These are phyloP conservation scores for Ips typographus DNA, from an alignment of 1,140 invertebrate genomes.

Conservation along the genomic window DNA sequence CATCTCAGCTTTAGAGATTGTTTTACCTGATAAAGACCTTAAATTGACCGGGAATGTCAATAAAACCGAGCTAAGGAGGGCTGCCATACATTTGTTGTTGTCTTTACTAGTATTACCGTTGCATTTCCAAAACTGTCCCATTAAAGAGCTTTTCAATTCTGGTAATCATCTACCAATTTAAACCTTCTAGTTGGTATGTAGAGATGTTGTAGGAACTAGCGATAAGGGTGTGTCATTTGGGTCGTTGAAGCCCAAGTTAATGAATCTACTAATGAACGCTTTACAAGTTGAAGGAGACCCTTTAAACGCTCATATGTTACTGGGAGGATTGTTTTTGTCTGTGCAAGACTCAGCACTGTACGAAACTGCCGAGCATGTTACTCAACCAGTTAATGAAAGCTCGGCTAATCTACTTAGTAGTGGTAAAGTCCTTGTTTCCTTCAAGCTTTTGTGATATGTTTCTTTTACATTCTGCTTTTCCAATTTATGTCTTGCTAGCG, in stretches of 20 bases:
- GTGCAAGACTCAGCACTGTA: conserved; percentile 80
- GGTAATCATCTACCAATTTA: conserved; percentile 31
- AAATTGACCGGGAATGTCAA: conserved; percentile 65
- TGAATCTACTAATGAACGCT: conserved; percentile 84
- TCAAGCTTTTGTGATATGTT: background rate
- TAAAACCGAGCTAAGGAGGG: conserved; percentile 79
- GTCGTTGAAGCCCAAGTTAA: conserved; percentile 77
- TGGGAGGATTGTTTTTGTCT: conserved; percentile 76
- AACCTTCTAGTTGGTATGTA: background rate
- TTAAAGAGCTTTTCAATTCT: conserved; percentile 67
- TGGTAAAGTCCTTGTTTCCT: conserved; percentile 55
- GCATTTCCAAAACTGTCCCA: conserved; percentile 82
- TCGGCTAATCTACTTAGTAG: conserved; percentile 70
- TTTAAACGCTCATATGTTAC: conserved; percentile 85
- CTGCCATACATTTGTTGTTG: conserved; percentile 86
- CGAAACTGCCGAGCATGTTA: conserved; percentile 70
- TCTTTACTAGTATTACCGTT: conserved; percentile 88
- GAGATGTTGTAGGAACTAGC: conserved; percentile 31
- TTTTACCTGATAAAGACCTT: conserved; percentile 73
- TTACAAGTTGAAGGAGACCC: conserved; percentile 84
- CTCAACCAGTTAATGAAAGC: conserved; percentile 59
- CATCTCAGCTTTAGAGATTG: conserved; percentile 78
- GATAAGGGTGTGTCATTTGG: conserved; percentile 67
- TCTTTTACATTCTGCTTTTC: background rate
- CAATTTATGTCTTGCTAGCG: too few species aligned